Base-by-base conservation (phyloP, 2,113 vertebrate genomes). In the Odontophorus gujanensis region DNA sequence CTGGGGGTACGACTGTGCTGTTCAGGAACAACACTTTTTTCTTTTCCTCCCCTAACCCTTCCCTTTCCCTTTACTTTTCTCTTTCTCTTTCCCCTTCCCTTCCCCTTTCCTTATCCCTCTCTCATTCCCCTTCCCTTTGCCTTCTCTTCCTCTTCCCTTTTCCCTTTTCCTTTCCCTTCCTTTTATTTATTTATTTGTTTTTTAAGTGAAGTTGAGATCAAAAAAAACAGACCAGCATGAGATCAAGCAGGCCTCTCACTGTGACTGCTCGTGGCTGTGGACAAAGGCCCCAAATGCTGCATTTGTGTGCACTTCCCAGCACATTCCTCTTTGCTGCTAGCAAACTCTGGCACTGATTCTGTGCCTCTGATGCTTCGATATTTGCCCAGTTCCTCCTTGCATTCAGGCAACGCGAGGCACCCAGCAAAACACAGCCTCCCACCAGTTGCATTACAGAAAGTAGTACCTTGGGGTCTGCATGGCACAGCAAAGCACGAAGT, bases 251-350 rank as follows among this genome's bases (percentile, higher is more conserved):
- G 8, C 3, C 25, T 40, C 20, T 28, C 24, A 7, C 55, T 67
- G 30, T 1, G 1, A 25, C 13, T 4, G 2, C 5, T 8, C 45
- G 45, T 42, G 20, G 24, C 7, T 36, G 30, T 6, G 28, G 57
- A 67, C 25, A 34, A 73, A 72, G 24, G 32, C 9, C 59, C 40
- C 4, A 30, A 38, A 57, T 3, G 4, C 50, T 66, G 32, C 17
- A 8, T 8, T 17, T 71, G 13, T 32, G 4, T 1, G n/a, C 7
- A 13, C 21, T 81, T 61, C 84, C 71, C 62, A 81, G 79, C 48
- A 68, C 25, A 16, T 16, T 45, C 71, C 67, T 22, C 53, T 59
- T 28, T 24, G 32, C 50, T 43, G 14, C 4, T 75, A 36, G 61
- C 28, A 81, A n/a, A 42, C 26, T 47, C 8, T 47, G 91, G 74